Percentiles rank a stretch among this genome's conserved stretches.
These are phyloP conservation scores for Jaculus jaculus DNA, from an alignment of 2,113 vertebrate species.

Conservation along the genomic window DNA sequence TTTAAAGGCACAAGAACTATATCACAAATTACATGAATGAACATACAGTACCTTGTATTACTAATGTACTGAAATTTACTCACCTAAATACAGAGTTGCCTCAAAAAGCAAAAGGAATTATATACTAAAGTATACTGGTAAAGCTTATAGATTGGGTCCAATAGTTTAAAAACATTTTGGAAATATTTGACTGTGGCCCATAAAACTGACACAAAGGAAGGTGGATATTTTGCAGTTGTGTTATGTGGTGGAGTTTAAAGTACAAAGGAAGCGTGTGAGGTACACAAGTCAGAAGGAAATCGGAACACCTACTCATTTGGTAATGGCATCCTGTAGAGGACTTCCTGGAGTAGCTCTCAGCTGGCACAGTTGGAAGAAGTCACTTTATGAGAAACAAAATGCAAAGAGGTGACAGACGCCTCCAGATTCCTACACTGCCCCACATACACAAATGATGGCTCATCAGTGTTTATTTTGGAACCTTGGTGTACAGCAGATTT, in stretches of 20 bases:
- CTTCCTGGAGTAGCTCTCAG: background rate
- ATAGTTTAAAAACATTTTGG: background rate
- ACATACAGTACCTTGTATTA: background rate
- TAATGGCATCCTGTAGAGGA: background rate
- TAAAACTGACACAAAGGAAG: background rate
- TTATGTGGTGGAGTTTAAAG: background rate
- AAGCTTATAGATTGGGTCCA: background rate
- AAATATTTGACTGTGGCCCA: background rate
- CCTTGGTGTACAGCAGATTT: too few relatives aligned
- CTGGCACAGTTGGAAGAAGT: background rate
- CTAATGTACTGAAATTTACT: background rate
- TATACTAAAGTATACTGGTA: background rate
- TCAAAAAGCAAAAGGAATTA: background rate
- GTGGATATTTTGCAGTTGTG: background rate
- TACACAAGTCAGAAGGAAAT: background rate
- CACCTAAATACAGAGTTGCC: background rate
- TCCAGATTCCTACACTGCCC: too few relatives aligned
- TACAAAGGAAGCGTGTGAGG: background rate
- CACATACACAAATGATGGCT: background rate
- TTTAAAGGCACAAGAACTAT: slow-evolving; percentile 20
- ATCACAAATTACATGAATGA: background rate
- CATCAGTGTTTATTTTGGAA: background rate
- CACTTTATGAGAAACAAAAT: background rate
- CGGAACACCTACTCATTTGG: background rate
- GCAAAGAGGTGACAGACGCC: background rate